These are phyloP conservation scores for Eclectus roratus DNA, from an alignment of 2,113 vertebrate genomes.

Conservation along the genomic window DNA sequence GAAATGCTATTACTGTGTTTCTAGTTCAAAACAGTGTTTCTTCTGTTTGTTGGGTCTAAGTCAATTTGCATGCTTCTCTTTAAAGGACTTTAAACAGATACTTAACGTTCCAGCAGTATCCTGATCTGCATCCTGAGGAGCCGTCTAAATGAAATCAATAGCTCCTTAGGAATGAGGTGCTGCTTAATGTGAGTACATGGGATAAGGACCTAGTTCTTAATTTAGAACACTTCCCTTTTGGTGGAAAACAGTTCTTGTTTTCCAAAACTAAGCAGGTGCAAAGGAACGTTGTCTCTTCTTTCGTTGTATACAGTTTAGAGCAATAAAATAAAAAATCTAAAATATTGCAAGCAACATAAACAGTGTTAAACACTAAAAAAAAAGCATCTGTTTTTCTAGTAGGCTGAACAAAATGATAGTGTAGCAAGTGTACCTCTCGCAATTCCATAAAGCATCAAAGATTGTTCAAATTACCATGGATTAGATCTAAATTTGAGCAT, in stretches of 20 bases:
- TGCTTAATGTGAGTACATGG: background rate
- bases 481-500: background rate
- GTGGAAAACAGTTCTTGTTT: background rate
- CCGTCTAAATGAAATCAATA: slow-evolving; percentile 5
- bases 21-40: slow-evolving; percentile 5
- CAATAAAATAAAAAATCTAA: background rate
- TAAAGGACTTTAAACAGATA: slow-evolving; percentile 16
- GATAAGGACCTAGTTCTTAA: background rate
- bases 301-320: background rate
- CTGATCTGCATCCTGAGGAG: background rate
- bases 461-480: rapidly evolving
- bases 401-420: background rate
- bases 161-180: slow-evolving; percentile 13
- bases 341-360: background rate
- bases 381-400: background rate
- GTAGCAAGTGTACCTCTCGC: background rate
- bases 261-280: background rate
- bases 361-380: background rate
- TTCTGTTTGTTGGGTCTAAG: slow-evolving; percentile 29
- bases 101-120: slow-evolving; percentile 21
- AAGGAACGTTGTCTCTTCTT: background rate
- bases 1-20: background rate
- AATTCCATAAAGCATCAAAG: background rate
- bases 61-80: slow-evolving; percentile 35
- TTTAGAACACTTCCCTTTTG: background rate